phyloP scores from a whole-genome alignment of 2,113 vertebrate species.

The Promerops cafer region DNA sequence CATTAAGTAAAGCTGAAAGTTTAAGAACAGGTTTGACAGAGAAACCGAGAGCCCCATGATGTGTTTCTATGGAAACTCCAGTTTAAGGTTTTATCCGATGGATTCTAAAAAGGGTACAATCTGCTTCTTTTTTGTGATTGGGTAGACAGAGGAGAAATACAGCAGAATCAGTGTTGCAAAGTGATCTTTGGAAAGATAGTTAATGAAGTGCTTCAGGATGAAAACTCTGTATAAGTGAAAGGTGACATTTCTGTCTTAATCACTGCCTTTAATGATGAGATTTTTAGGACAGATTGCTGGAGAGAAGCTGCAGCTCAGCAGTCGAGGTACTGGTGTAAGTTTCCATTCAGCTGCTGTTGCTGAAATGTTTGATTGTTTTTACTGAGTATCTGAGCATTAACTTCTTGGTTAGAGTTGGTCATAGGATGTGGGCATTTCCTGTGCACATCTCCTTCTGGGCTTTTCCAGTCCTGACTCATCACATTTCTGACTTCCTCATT shows the following conservation, averaged over 20 bases:
- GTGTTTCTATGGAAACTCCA: conserved; percentile 59
- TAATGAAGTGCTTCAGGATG: conserved; percentile 44
- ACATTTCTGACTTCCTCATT: background rate
- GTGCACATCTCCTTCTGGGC: background rate
- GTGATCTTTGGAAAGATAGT: conserved; percentile 28
- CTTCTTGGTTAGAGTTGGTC: background rate
- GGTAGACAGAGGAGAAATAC: conserved; percentile 23
- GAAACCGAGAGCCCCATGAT: background rate
- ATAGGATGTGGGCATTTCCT: background rate
- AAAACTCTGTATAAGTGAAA: background rate
- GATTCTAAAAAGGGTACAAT: conserved; percentile 28
- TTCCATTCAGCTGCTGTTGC: background rate
- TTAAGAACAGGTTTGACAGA: conserved; percentile 26
- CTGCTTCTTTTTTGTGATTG: conserved; percentile 1
- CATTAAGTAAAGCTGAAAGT: conserved; percentile 41
- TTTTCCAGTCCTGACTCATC: background rate
- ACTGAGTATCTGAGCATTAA: background rate
- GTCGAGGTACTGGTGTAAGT: background rate
- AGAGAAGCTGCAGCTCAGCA: background rate
- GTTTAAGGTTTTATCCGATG: conserved; percentile 46
- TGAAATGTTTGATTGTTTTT: background rate
- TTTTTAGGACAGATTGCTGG: background rate
- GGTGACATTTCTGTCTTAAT: conserved; percentile 39
- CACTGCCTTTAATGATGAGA: background rate
- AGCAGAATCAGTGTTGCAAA: background rate